Conservation (phyloP, 2,797 vertebrate species). For the Siniperca undulata region DNA sequence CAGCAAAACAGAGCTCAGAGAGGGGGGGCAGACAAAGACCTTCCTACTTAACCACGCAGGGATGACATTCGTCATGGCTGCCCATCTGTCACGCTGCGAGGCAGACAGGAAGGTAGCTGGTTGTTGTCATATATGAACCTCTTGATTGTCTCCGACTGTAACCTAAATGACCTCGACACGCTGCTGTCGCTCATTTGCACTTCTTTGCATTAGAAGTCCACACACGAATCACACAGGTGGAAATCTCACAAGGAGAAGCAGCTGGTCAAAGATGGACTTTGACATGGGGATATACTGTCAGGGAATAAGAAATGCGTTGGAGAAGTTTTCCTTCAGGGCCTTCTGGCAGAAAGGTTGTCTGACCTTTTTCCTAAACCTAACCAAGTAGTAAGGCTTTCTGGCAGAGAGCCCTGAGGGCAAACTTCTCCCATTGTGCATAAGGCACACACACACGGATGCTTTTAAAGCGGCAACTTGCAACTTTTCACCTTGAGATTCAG, state of each 20-base stretch:
- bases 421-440: too few relatives aligned
- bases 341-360: too few relatives aligned
- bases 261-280: not conserved
- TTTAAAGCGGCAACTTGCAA: not conserved
- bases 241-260: not conserved
- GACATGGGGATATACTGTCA: not conserved
- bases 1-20: slow-evolving; percentile 34
- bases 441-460: not conserved
- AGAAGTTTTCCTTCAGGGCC: too few relatives aligned
- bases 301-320: not conserved
- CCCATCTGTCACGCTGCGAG: slow-evolving; percentile 24
- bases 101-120: slow-evolving; percentile 34
- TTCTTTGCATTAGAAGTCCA: slow-evolving; percentile 3
- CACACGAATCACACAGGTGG: not conserved
- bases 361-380: too few relatives aligned
- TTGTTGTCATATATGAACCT: slow-evolving; percentile 28
- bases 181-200: slow-evolving; percentile 17
- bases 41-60: slow-evolving; percentile 34
- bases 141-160: not conserved
- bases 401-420: too few relatives aligned
- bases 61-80: slow-evolving; percentile 33
- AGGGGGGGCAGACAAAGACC: slow-evolving; percentile 21
- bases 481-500: not conserved
- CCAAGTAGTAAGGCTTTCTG: too few relatives aligned
- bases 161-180: not conserved